phyloP scores from a whole-genome alignment of 2,888 invertebrate genomes.

The Dicycla oo region DNA sequence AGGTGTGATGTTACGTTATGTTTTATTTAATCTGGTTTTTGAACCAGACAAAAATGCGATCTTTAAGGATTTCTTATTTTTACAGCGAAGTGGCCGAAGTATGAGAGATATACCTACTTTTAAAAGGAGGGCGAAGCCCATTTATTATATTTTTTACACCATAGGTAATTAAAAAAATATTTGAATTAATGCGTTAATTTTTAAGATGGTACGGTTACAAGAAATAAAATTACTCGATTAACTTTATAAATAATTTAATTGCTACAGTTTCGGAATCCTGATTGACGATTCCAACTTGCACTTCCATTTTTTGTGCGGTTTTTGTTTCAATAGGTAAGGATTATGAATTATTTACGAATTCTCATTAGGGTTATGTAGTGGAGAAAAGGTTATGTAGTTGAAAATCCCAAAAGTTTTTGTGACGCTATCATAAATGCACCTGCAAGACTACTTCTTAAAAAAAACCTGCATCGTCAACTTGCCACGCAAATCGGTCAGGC shows the following conservation, averaged over 20 bases:
- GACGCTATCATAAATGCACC: background rate
- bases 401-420: background rate
- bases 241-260: background rate
- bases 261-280: background rate
- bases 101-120: background rate
- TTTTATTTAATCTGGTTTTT: background rate
- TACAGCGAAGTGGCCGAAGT: background rate
- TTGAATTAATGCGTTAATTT: background rate
- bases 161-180: background rate
- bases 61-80: background rate
- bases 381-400: background rate
- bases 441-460: background rate
- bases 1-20: too few species aligned
- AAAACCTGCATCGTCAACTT: background rate
- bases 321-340: background rate
- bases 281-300: background rate
- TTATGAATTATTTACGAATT: background rate
- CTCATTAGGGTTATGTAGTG: background rate
- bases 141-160: too few species aligned
- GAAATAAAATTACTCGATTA: too few species aligned
- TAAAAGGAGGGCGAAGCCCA: too few species aligned
- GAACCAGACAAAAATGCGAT: background rate
- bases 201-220: too few species aligned
- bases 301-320: background rate
- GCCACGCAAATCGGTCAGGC: conserved; percentile 11